Evolutionary conservation across 2,888 invertebrate genomes (phyloP).

Genomic region (Xestobium rufovillosum): DNA sequence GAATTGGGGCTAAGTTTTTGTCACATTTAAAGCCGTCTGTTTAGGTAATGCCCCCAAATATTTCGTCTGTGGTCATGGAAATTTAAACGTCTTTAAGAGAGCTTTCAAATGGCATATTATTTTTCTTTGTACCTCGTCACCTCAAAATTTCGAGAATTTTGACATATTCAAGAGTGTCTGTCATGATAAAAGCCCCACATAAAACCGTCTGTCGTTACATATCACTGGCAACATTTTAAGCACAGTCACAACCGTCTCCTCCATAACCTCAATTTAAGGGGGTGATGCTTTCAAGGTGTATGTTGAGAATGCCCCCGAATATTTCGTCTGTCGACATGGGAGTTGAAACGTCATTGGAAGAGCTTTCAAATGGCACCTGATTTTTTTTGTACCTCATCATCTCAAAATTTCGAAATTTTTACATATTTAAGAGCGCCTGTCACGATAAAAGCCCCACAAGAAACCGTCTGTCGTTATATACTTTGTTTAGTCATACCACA

Average conservation of each 20-base stretch:
- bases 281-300: no score
- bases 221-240: slow-evolving; percentile 1
- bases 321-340: no score
- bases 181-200: slow-evolving; percentile 3
- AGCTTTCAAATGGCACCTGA: no score
- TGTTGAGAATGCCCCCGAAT: no score
- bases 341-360: no score
- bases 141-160: not conserved
- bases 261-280: no score
- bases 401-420: no score
- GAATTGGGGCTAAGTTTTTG: no score
- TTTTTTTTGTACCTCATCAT: no score
- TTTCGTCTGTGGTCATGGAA: not conserved
- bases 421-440: slow-evolving; percentile 2
- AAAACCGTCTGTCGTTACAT: not conserved
- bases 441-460: not conserved
- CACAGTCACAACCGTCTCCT: no score
- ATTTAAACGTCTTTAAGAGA: not conserved
- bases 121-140: slow-evolving; percentile 3
- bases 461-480: not conserved
- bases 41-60: slow-evolving; percentile 1
- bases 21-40: slow-evolving; percentile 3
- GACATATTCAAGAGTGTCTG: slow-evolving; percentile 2
- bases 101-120: not conserved
- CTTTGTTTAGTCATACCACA: not conserved